These are phyloP conservation scores for Geothlypis trichas DNA, from an alignment of 2,113 vertebrate genomes.

Conservation along the genomic window DNA sequence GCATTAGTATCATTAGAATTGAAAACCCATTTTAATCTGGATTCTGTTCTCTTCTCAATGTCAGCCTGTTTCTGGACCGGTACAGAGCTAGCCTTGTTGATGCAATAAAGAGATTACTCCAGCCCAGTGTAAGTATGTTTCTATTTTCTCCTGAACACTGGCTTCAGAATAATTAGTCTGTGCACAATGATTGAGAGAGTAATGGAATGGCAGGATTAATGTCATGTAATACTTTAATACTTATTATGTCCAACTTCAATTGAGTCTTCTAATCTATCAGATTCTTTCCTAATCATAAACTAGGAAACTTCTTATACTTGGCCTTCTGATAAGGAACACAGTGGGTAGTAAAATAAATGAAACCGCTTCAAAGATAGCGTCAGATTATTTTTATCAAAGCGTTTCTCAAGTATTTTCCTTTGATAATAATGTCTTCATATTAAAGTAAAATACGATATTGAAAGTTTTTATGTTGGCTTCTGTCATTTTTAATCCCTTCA, in stretches of 20 bases:
- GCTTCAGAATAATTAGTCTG: conserved; percentile 93
- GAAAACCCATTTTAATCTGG: conserved; percentile 80
- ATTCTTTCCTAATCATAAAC: conserved; percentile 91
- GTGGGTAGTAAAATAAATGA: conserved; percentile 91
- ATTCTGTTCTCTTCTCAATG: conserved; percentile 79
- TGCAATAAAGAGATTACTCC: conserved; percentile 98
- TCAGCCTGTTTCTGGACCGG: conserved; percentile 97
- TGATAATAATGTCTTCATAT: conserved; percentile 86
- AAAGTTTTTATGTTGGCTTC: conserved; percentile 79
- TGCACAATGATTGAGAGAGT: conserved; percentile 87
- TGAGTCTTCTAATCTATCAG: conserved; percentile 92
- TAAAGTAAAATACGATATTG: conserved; percentile 79
- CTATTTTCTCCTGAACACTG: conserved; percentile 82
- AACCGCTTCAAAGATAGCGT: conserved; percentile 90
- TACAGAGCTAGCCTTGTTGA: conserved; percentile 97
- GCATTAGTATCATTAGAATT: conserved; percentile 75
- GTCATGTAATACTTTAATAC: conserved; percentile 99
- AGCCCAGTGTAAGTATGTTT: conserved; percentile 92
- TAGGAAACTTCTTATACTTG: conserved; percentile 92
- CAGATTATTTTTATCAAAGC: conserved; percentile 92
- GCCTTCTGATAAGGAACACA: conserved; percentile 90
- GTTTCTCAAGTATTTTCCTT: conserved; percentile 81
- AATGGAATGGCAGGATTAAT: conserved; percentile 98
- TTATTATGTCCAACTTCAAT: conserved; percentile 98
- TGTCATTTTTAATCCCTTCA: conserved; percentile 79